phyloP scores from a whole-genome alignment of 2,797 vertebrate genomes.

The Sebastes paucispinis region DNA sequence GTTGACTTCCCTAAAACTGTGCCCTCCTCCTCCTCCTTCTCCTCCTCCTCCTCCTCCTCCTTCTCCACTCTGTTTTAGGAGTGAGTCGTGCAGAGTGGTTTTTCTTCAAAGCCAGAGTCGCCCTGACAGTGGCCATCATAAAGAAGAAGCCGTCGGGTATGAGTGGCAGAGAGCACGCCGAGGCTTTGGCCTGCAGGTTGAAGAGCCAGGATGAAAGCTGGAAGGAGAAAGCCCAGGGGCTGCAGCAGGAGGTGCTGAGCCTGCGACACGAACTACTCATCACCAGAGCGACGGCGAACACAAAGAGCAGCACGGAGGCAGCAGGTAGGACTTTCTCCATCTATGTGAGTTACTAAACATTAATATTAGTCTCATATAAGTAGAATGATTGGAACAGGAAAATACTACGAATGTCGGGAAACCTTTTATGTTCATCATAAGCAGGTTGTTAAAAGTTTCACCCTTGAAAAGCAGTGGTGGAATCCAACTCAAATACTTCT shows the following conservation, averaged over 20 bases:
- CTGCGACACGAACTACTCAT: conserved; percentile 86
- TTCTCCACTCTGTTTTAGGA: conserved; percentile 1
- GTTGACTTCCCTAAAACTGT: background rate
- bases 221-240: conserved; percentile 75
- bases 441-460: too few species aligned
- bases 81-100: conserved; percentile 65
- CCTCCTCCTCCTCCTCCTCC: background rate
- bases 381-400: too few species aligned
- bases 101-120: conserved; percentile 79
- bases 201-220: conserved; percentile 70
- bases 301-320: background rate
- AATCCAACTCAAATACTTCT: background rate
- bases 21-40: background rate
- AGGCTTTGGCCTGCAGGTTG: conserved; percentile 75
- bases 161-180: conserved; percentile 79
- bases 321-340: conserved; percentile 33
- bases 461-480: background rate
- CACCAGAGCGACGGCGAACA: conserved; percentile 44
- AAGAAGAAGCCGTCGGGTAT: conserved; percentile 80
- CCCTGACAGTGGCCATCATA: conserved; percentile 88
- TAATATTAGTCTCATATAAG: too few species aligned
- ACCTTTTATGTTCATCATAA: too few species aligned
- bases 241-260: conserved; percentile 87
- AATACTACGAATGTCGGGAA: too few species aligned
- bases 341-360: background rate